Conservation (phyloP, 92 coral and sea anemone species). For the Parazoanthus swiftii region DNA sequence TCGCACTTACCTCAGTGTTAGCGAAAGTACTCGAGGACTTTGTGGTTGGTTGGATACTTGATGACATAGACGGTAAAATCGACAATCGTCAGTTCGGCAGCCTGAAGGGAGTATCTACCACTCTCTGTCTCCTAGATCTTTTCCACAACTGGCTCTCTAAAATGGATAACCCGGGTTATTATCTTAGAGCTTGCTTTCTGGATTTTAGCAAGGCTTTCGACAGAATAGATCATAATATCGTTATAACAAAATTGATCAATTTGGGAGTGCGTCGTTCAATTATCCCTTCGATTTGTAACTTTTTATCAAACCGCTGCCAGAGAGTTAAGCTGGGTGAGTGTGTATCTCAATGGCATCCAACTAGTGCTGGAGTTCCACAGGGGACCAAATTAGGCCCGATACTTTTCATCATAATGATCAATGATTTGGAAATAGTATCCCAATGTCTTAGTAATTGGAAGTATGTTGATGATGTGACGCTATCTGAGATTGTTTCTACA, state of each 20-base stretch:
- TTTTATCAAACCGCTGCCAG: not conserved
- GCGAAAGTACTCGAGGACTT: no score
- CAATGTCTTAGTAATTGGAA: not conserved
- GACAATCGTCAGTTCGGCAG: no score
- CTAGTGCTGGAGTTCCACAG: slow-evolving; percentile 17
- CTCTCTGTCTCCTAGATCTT: no score
- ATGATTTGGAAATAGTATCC: not conserved
- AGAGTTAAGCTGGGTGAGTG: not conserved
- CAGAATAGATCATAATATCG: not conserved
- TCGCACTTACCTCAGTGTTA: slow-evolving; percentile 41
- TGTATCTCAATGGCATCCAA: not conserved
- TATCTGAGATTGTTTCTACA: slow-evolving; percentile 6
- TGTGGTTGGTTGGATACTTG: no score
- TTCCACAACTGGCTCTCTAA: slow-evolving; percentile 40
- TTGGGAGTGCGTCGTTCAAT: not conserved
- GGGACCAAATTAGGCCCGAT: slow-evolving; percentile 34
- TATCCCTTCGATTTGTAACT: not conserved
- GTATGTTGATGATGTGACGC: slow-evolving; percentile 6
- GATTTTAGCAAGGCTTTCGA: slow-evolving; percentile 2
- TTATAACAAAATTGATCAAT: not conserved
- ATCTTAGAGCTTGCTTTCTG: not conserved
- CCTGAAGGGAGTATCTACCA: no score
- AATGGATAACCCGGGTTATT: slow-evolving; percentile 20
- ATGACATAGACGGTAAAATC: no score
- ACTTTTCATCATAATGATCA: not conserved